Conservation (phyloP, 2,888 invertebrate genomes). For the Conchocele bisecta region DNA sequence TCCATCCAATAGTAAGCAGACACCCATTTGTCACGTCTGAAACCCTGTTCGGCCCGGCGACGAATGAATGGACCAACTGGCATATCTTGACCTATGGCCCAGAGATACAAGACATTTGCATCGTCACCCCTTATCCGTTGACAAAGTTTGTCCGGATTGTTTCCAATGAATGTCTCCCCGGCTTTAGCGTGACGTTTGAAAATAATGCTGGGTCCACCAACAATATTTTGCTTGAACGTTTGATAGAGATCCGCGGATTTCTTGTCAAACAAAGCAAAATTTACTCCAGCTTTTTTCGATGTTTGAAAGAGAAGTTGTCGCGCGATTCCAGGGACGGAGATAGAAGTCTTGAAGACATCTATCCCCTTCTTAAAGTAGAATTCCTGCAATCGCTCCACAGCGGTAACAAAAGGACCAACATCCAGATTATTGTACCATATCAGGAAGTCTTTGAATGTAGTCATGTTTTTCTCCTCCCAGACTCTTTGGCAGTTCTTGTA, state of each 20-base stretch:
- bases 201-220: slow-evolving; percentile 32
- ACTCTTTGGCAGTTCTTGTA: too few relatives aligned
- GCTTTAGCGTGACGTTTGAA: slow-evolving; percentile 30
- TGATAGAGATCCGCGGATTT: slow-evolving; percentile 14
- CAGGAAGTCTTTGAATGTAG: too few relatives aligned
- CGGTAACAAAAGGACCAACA: too few relatives aligned
- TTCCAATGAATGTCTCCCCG: slow-evolving; percentile 21
- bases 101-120: slow-evolving; percentile 45
- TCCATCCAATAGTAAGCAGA: slow-evolving; percentile 37
- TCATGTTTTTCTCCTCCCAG: too few relatives aligned
- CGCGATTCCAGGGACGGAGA: slow-evolving; percentile 36
- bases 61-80: slow-evolving; percentile 37
- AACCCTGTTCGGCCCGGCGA: slow-evolving; percentile 24
- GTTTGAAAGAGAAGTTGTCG: slow-evolving; percentile 32
- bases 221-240: slow-evolving; percentile 29
- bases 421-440: too few relatives aligned
- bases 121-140: slow-evolving; percentile 37
- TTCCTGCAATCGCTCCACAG: too few relatives aligned
- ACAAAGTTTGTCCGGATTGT: slow-evolving; percentile 15
- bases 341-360: slow-evolving; percentile 40
- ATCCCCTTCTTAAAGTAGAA: too few relatives aligned
- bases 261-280: slow-evolving; percentile 26
- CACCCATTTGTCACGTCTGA: slow-evolving; percentile 33
- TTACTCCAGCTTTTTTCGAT: background rate
- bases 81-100: slow-evolving; percentile 38